These are phyloP conservation scores for Venturia canescens DNA, from an alignment of 1,140 invertebrate genomes.

Conservation along the genomic window DNA sequence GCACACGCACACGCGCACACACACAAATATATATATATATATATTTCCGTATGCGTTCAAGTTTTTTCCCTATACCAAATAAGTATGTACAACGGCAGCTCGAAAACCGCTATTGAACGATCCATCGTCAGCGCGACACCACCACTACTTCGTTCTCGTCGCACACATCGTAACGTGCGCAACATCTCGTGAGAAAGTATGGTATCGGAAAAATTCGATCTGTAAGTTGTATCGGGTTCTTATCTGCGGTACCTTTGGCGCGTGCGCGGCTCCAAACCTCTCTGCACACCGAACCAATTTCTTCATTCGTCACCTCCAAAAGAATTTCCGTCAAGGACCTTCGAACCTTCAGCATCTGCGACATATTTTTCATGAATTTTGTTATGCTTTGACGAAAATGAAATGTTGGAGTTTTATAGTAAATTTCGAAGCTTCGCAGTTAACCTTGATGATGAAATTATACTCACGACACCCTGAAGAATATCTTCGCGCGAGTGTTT, in stretches of 20 bases:
- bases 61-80: neutral
- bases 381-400: neutral
- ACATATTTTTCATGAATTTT: slow-evolving; percentile 44
- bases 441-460: neutral
- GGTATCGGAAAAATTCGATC: slow-evolving; percentile 44
- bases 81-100: slow-evolving; percentile 33
- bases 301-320: slow-evolving; percentile 93
- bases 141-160: slow-evolving; percentile 39
- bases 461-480: slow-evolving; percentile 75
- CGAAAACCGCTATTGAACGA: slow-evolving; percentile 19
- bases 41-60: too few relatives aligned
- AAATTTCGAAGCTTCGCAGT: neutral
- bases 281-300: slow-evolving; percentile 88
- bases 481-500: slow-evolving; percentile 76
- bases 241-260: slow-evolving; percentile 81
- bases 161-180: slow-evolving; percentile 41
- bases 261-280: slow-evolving; percentile 83
- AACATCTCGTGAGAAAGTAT: slow-evolving; percentile 41
- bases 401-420: too few relatives aligned
- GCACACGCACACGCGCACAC: too few relatives aligned
- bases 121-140: slow-evolving; percentile 30
- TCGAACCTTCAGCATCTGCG: slow-evolving; percentile 92
- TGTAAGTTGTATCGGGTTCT: slow-evolving; percentile 71
- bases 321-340: slow-evolving; percentile 93
- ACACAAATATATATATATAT: too few relatives aligned